Evolutionary conservation across 2,888 invertebrate species (phyloP).

Genomic region (Gibbula magus): DNA sequence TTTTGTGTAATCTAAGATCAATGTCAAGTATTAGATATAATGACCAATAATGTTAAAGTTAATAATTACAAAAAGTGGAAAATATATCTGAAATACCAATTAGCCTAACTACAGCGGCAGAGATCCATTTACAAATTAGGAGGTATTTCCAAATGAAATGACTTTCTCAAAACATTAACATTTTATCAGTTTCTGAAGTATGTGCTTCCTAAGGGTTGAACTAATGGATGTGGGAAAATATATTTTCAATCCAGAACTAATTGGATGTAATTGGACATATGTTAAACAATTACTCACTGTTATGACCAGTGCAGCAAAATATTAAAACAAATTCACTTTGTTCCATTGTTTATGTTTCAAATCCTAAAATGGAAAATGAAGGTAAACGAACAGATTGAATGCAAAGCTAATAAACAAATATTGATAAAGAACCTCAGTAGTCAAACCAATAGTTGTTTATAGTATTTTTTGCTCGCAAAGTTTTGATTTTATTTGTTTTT

Average conservation of each 20-base stretch:
- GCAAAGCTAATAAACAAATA: no score
- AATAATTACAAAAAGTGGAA: not conserved
- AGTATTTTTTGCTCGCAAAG: no score
- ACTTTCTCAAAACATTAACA: constrained; percentile 1
- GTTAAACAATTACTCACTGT: no score
- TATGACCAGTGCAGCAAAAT: no score
- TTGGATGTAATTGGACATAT: not conserved
- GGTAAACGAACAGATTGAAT: no score
- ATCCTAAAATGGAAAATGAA: no score
- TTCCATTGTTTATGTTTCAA: no score
- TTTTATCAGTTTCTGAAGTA: constrained; percentile 10
- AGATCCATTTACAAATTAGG: not conserved
- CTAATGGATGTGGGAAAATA: constrained; percentile 9
- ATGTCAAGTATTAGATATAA: not conserved
- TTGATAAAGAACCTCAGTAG: no score
- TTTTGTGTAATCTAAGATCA: no score
- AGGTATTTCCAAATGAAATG: not conserved
- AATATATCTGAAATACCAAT: not conserved
- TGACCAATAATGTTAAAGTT: not conserved
- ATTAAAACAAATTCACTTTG: no score
- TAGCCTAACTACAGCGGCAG: not conserved
- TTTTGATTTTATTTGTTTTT: no score
- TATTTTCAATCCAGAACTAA: not conserved
- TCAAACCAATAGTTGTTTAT: no score
- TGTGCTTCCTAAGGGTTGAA: not conserved